Evolutionary conservation across 2,888 invertebrate genomes (phyloP).

Genomic region (Polyommatus icarus): DNA sequence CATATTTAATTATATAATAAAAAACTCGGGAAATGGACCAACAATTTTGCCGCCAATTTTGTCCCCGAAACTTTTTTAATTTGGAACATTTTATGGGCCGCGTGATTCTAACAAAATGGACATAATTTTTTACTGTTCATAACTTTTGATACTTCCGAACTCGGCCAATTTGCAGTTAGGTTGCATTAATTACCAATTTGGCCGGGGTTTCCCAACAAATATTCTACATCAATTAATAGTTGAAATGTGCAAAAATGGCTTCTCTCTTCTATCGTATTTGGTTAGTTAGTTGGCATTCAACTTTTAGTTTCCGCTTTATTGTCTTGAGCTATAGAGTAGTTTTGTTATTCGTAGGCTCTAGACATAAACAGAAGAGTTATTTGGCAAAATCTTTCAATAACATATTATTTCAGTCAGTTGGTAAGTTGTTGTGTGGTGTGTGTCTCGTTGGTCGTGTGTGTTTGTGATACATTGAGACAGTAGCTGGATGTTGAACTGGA

Average conservation of each 20-base stretch:
- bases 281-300: too few relatives aligned
- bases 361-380: too few relatives aligned
- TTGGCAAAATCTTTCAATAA: too few relatives aligned
- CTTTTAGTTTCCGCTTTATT: too few relatives aligned
- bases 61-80: slow-evolving; percentile 16
- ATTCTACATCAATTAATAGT: neutral
- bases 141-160: neutral
- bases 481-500: too few relatives aligned
- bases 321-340: too few relatives aligned
- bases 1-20: slow-evolving; percentile 20
- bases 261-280: neutral
- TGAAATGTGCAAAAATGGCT: neutral
- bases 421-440: too few relatives aligned
- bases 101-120: slow-evolving; percentile 15
- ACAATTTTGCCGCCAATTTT: slow-evolving; percentile 5
- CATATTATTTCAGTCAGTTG: too few relatives aligned
- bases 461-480: too few relatives aligned
- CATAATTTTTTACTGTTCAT: slow-evolving; percentile 8
- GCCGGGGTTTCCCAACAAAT: neutral
- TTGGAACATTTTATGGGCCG: slow-evolving; percentile 19
- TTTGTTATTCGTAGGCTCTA: too few relatives aligned
- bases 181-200: slow-evolving; percentile 1
- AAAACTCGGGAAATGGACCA: neutral
- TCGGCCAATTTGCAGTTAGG: slow-evolving; percentile 1
- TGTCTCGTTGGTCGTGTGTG: too few relatives aligned